Evolutionary conservation across 92 coral and sea anemone genomes (phyloP).

Genomic region (Porites divaricata): DNA sequence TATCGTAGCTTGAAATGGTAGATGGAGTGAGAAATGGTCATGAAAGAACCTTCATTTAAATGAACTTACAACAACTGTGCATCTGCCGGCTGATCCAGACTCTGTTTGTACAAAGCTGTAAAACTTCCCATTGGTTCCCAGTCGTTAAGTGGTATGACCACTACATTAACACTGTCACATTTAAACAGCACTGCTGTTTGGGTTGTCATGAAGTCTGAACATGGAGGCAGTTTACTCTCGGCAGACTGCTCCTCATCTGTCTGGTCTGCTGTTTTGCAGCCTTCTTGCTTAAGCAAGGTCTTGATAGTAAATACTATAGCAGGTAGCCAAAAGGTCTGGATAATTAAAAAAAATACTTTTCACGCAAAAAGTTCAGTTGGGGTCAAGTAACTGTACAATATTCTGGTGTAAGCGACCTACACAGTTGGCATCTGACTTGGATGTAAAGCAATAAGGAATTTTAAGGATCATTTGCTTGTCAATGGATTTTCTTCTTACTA

Average conservation of each 20-base stretch:
- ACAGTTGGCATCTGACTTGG: too few species aligned
- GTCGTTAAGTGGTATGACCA: conserved; percentile 84
- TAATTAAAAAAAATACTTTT: background rate
- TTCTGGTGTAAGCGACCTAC: too few species aligned
- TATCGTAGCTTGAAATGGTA: background rate
- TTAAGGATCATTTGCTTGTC: too few species aligned
- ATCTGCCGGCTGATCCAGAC: conserved; percentile 80
- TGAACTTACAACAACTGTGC: conserved; percentile 78
- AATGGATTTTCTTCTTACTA: too few species aligned
- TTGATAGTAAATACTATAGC: conserved; percentile 92
- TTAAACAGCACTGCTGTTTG: conserved; percentile 79
- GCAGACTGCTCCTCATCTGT: conserved; percentile 15
- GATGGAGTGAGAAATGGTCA: background rate
- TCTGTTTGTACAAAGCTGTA: conserved; percentile 85
- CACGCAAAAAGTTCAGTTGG: too few species aligned
- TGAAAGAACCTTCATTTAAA: background rate
- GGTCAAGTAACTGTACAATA: too few species aligned
- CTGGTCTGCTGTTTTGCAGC: conserved; percentile 22
- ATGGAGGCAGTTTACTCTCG: conserved; percentile 68
- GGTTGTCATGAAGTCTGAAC: conserved; percentile 90
- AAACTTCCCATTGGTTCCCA: conserved; percentile 96
- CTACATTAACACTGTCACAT: conserved; percentile 84
- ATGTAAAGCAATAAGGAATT: too few species aligned
- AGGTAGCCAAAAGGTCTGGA: conserved; percentile 96
- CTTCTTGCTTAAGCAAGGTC: conserved; percentile 85